Evolutionary conservation across 1,140 invertebrate genomes (phyloP), one percentile per base, ranked within the genome.

Genomic region (Diorhabda elongata): DNA sequence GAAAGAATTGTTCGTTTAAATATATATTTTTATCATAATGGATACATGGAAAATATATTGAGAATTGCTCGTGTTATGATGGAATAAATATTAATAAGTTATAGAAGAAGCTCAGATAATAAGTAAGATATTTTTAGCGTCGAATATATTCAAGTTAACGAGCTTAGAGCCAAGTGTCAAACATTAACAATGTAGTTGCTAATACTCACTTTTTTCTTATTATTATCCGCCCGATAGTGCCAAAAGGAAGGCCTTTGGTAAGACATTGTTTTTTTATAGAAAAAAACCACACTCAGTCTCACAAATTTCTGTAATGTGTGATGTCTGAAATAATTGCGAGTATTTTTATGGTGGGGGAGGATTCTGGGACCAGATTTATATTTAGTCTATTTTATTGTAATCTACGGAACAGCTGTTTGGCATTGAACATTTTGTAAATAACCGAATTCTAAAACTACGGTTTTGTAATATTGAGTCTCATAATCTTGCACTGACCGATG

Each of bases 211-310:
- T 74, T 74, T 68, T 75, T 77, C 71, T 77, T 77, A 64, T 74
- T 65, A 9, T 64, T 60, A 8, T 71, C 66, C n/a, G 73, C 58
- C 41, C 74, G 66, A 68, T 71, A 77, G 60, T 73, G 71, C 87
- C 87, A 88, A 79, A 88, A 88, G 58, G 87, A 82, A 67, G 87
- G 87, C 73, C 86, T 82, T 76, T 85, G 83, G 76, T 85, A 87
- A 81, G 85, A 74, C 64, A 83, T 83, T 59, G 42, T 72, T 66
- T 72, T 72, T 69, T 70, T 58, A 60, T 44, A 43, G 42, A 52
- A 41, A 45, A 63, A 67, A 68, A 63, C 9, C 69, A 56, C 67
- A 61, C 59, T 44, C 61, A 73, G 71, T 61, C 61, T 68, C 47
- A 58, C 61, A 73, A 71, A 67, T 71, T 66, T 69, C 68, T 69